Conservation (phyloP, 2,888 invertebrate genomes). For the Eubasilissa splendida region DNA sequence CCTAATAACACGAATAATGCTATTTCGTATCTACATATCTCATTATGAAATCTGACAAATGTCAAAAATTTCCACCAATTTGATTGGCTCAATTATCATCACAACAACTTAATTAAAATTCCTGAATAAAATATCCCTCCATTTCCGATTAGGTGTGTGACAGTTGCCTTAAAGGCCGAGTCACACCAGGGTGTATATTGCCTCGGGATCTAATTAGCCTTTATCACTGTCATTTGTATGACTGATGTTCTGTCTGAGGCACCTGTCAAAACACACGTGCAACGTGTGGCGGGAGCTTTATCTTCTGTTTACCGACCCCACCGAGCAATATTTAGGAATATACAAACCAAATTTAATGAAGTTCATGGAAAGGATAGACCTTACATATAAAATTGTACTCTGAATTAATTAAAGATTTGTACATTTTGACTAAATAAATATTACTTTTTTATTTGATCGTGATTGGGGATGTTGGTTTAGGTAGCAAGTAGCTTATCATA, state of each 20-base stretch:
- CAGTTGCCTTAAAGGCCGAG: conserved; percentile 28
- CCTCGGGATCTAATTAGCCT: conserved; percentile 40
- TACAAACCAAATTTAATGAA: background rate
- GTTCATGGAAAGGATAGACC: background rate
- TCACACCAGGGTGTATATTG: conserved; percentile 30
- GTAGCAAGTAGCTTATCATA: background rate
- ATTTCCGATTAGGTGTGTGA: conserved; percentile 35
- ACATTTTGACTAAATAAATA: background rate
- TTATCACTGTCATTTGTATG: conserved; percentile 46
- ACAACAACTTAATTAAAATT: conserved; percentile 34
- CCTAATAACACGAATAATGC: too few relatives aligned
- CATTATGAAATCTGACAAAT: background rate
- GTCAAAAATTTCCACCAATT: conserved; percentile 10
- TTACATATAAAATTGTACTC: background rate
- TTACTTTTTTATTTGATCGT: background rate
- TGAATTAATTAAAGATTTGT: background rate
- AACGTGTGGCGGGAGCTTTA: conserved; percentile 35
- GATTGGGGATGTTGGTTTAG: background rate
- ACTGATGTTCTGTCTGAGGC: conserved; percentile 38
- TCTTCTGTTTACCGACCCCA: conserved; percentile 26
- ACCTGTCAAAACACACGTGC: conserved; percentile 43
- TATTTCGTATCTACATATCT: too few relatives aligned
- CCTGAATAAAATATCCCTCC: conserved; percentile 12
- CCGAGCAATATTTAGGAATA: background rate
- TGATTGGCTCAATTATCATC: conserved; percentile 21